Base-by-base conservation (phyloP, 2,113 vertebrate genomes). In the Antennarius striatus region DNA sequence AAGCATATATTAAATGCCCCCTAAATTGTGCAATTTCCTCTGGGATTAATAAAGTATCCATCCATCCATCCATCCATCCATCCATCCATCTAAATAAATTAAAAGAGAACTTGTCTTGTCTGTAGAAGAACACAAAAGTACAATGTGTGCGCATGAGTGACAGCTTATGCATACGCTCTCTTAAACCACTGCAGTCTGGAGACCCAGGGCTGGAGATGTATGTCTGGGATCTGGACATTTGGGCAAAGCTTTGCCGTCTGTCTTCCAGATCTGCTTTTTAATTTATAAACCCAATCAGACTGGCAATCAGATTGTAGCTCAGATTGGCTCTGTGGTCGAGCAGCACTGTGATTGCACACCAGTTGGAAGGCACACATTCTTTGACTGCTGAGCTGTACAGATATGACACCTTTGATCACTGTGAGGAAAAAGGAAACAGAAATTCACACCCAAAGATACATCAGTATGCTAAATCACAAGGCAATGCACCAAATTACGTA, bases 201-300 rank as follows among this genome's bases (percentile, higher is more conserved):
- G 22, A 79, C 56, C 72, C 77, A 71, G 40, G 77, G 60, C 75
- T 77, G 66, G 64, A 77, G 68, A 73, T 16, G 57, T 68, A 30
- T 57, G 68, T 71, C 74, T 80, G 58, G 13, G 59, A 80, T 73
- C 36, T 71, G 78, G 83, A 79, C 90, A 88, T 86, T 73, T 89
- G 75, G 79, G 79, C 63, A 28, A 39, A 68, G 60, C 75, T 65
- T 40, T 47, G 59, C 79, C 42, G 68, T 81, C 70, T 89, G 80
- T 89, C 75, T 78, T 68, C 57, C 51, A 74, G 71, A 80, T 73
- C 61, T 73, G 70, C 48, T 72, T 72, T 83, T 79, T 72, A 74
- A 81, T 71, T 85, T 63, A 65, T 64, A 67, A 84, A 83, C 54
- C 51, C 79, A 69, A 80, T 74, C 71, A 68, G 65, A 30, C 63